Percentiles rank a stretch among this genome's conserved stretches.
These are phyloP conservation scores for Rotaria macrura DNA, from an alignment of 2,888 invertebrate species.

Conservation along the genomic window DNA sequence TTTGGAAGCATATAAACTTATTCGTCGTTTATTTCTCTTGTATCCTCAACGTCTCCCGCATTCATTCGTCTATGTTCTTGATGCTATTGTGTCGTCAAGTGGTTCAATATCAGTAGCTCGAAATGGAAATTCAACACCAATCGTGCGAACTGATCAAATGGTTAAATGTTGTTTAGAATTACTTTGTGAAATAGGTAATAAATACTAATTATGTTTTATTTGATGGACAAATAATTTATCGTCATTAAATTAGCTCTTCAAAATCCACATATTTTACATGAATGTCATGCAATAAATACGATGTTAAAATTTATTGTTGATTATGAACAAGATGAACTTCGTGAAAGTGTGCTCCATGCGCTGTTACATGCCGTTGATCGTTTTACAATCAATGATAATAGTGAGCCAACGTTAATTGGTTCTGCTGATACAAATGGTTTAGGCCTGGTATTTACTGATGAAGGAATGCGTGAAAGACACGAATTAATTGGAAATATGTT, in stretches of 20 bases:
- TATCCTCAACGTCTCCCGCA: conserved; percentile 66
- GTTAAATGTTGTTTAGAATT: conserved; percentile 74
- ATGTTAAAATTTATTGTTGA: neutral
- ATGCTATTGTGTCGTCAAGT: neutral
- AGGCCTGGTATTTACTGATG: neutral
- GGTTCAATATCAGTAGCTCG: neutral
- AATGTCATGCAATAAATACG: neutral
- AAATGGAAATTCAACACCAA: neutral
- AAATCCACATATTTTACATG: neutral
- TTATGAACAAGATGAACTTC: conserved; percentile 5
- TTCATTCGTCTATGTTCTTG: conserved; percentile 66
- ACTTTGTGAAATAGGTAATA: conserved; percentile 71
- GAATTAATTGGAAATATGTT: conserved; percentile 7
- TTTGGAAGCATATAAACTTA: conserved; percentile 76
- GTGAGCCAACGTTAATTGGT: neutral
- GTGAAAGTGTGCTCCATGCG: neutral
- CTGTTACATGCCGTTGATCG: conserved; percentile 17
- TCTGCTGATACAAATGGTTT: neutral
- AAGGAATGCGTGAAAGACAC: conserved; percentile 1
- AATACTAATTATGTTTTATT: neutral
- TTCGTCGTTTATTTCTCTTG: conserved; percentile 60
- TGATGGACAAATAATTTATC: neutral
- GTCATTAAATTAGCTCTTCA: neutral
- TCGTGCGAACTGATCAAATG: conserved; percentile 59
- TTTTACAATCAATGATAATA: conserved; percentile 18